Conservation (phyloP, 1,140 invertebrate genomes). For the Drosophila nebulosa region DNA sequence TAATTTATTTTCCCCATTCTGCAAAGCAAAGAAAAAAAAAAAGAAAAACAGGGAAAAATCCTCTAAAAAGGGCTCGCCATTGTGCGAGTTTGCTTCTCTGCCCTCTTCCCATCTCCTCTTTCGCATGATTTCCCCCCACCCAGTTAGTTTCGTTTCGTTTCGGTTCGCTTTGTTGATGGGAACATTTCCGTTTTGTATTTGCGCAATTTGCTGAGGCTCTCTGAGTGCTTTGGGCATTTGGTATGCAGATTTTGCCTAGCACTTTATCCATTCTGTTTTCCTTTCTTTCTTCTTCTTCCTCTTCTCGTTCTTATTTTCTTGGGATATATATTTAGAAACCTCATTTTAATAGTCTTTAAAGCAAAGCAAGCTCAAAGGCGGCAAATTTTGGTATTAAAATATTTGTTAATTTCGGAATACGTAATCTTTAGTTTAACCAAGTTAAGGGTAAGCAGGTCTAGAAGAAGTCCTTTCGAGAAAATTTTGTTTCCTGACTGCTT, state of each 20-base stretch:
- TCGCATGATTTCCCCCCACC: no score
- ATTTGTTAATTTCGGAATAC: not conserved
- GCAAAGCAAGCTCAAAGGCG: not conserved
- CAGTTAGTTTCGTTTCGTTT: slow-evolving; percentile 20
- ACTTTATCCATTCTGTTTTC: not conserved
- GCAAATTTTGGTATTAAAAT: not conserved
- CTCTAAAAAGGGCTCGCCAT: slow-evolving; percentile 13
- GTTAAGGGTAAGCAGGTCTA: no score
- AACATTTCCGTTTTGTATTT: slow-evolving; percentile 75
- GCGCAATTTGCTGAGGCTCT: slow-evolving; percentile 55
- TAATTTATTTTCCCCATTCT: slow-evolving; percentile 61
- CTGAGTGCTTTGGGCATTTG: slow-evolving; percentile 17
- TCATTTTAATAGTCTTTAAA: not conserved
- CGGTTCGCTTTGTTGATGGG: slow-evolving; percentile 29
- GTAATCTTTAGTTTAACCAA: no score
- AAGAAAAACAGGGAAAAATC: not conserved
- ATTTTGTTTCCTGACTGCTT: no score
- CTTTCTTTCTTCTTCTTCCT: not conserved
- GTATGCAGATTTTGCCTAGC: slow-evolving; percentile 38
- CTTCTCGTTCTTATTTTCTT: no score
- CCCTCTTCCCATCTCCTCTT: no score
- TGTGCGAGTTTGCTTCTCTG: not conserved
- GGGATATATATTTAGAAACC: not conserved
- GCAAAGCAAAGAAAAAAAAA: not conserved
- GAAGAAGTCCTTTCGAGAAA: no score